Evolutionary conservation across 2,888 invertebrate species (phyloP).

Genomic region (Scrobipalpa costella): DNA sequence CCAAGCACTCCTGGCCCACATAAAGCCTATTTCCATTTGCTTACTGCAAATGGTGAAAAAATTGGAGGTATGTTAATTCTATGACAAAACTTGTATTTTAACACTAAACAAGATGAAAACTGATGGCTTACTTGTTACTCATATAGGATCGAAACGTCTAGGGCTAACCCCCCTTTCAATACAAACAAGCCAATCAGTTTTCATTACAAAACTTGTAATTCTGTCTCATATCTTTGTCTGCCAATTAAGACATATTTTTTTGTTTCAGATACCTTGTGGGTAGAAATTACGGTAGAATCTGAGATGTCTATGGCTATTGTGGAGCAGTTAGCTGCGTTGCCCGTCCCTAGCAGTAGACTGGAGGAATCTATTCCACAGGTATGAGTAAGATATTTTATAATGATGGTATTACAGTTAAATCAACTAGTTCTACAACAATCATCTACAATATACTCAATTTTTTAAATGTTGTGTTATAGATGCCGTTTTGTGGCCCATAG

Average conservation of each 20-base stretch:
- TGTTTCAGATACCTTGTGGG: slow-evolving; percentile 88
- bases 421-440: neutral
- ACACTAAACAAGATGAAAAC: no score
- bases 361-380: slow-evolving; percentile 63
- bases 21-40: slow-evolving; percentile 94
- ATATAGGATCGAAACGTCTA: no score
- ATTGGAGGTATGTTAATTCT: slow-evolving; percentile 90
- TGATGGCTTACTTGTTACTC: no score
- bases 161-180: no score
- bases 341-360: slow-evolving; percentile 69
- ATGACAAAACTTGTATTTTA: neutral
- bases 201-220: no score
- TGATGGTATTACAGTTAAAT: neutral
- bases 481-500: no score
- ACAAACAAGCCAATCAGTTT: no score
- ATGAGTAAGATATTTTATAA: slow-evolving; percentile 21
- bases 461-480: no score
- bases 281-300: slow-evolving; percentile 89
- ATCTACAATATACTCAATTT: no score
- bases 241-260: neutral
- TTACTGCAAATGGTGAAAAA: slow-evolving; percentile 91
- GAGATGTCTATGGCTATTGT: slow-evolving; percentile 90
- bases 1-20: slow-evolving; percentile 88
- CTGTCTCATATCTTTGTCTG: no score
- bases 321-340: slow-evolving; percentile 84